Evolutionary conservation across 2,888 invertebrate species (phyloP).

Genomic region (Eurytoma adleriae): DNA sequence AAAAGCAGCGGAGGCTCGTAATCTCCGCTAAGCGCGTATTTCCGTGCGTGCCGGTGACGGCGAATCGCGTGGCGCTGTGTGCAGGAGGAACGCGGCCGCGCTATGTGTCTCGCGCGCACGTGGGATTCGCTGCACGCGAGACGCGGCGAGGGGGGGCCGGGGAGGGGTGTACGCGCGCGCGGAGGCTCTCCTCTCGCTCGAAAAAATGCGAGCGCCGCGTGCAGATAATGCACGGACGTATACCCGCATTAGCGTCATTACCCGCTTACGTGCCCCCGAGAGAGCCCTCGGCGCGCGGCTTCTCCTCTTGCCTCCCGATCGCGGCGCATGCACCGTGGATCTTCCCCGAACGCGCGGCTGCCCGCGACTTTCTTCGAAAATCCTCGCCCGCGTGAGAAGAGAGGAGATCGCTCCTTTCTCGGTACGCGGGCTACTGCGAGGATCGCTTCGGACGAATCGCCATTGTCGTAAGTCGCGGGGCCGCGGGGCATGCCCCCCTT

Average conservation of each 20-base stretch:
- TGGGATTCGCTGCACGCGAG: background rate
- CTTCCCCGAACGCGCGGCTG: background rate
- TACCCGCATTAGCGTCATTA: slow-evolving; percentile 70
- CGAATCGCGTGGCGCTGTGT: slow-evolving; percentile 9
- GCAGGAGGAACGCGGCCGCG: background rate
- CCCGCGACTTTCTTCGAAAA: slow-evolving; percentile 31
- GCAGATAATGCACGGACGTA: slow-evolving; percentile 70
- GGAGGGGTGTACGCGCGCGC: background rate
- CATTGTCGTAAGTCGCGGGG: background rate
- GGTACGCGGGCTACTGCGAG: background rate
- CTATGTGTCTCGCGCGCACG: background rate
- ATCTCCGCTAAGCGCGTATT: slow-evolving; percentile 13
- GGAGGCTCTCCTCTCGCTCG: background rate
- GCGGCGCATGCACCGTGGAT: slow-evolving; percentile 4
- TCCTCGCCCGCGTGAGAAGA: background rate
- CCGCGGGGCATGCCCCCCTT: background rate
- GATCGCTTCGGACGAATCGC: background rate
- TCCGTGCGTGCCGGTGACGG: slow-evolving; percentile 23
- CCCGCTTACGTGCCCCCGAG: slow-evolving; percentile 65
- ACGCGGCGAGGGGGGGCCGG: slow-evolving; percentile 5
- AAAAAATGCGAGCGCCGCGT: slow-evolving; percentile 68
- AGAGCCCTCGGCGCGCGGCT: slow-evolving; percentile 29
- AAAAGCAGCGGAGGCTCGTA: slow-evolving; percentile 6
- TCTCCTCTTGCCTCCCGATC: slow-evolving; percentile 55
- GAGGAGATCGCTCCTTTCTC: slow-evolving; percentile 39